phyloP scores from a whole-genome alignment of 92 coral and sea anemone genomes.

The Meandrina meandrites region DNA sequence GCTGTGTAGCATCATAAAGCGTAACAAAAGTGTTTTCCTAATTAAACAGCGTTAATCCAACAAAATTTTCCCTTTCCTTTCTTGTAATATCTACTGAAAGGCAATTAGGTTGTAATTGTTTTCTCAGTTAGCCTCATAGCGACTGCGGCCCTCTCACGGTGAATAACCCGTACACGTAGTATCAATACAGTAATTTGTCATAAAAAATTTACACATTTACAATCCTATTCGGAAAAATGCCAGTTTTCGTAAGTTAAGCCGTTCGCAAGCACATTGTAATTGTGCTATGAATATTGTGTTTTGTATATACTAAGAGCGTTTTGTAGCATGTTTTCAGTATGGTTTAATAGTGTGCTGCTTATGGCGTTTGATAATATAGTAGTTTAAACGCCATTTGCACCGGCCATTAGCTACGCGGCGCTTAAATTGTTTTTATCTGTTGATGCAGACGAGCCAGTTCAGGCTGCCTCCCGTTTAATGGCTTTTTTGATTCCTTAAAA shows the following conservation, averaged over 20 bases:
- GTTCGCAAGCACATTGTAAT: background rate
- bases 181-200: constrained; percentile 1
- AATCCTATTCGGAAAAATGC: background rate
- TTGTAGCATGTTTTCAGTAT: background rate
- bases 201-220: constrained; percentile 6
- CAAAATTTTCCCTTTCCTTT: background rate
- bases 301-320: background rate
- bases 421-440: background rate
- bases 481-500: background rate
- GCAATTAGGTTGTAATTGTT: background rate
- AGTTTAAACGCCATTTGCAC: background rate
- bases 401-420: too few relatives aligned
- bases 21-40: background rate
- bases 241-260: background rate
- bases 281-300: background rate
- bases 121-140: background rate
- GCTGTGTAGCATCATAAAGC: background rate
- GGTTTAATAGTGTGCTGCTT: background rate
- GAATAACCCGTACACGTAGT: background rate
- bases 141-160: background rate
- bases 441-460: background rate
- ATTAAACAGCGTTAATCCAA: background rate
- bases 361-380: background rate
- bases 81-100: background rate
- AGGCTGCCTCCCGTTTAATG: background rate